These are phyloP conservation scores for Micrasema longulum DNA, from an alignment of 1,140 invertebrate genomes.

Conservation along the genomic window DNA sequence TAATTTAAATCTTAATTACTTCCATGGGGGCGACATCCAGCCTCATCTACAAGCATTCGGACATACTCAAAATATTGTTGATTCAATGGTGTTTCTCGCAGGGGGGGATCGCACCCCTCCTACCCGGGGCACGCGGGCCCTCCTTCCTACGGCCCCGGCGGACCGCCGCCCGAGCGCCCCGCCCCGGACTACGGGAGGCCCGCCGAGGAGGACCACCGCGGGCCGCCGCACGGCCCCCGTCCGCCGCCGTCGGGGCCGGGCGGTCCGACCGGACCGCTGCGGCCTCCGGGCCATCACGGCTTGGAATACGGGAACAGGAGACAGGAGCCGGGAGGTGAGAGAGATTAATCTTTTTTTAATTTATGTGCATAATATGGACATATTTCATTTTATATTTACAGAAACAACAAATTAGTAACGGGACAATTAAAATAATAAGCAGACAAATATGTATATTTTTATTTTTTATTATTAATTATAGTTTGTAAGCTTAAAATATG, in stretches of 20 bases:
- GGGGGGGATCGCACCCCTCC: no score
- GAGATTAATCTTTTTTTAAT: not conserved
- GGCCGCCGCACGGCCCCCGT: constrained; percentile 2
- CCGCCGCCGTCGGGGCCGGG: not conserved
- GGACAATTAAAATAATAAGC: no score
- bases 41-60: no score
- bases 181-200: not conserved
- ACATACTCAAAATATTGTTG: no score
- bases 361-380: no score
- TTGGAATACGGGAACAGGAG: constrained; percentile 12
- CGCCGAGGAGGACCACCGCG: not conserved
- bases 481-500: no score
- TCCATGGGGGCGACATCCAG: not conserved
- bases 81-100: no score
- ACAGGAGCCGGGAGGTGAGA: constrained; percentile 33
- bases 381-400: no score
- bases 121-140: not conserved
- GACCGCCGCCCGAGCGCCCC: not conserved
- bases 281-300: not conserved
- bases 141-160: not conserved
- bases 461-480: no score
- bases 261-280: constrained; percentile 3
- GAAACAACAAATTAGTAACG: no score
- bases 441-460: no score
- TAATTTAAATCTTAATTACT: no score